A percentile compares a stretch with the other conserved stretches of the same genome.
Evolutionary conservation across 2,888 invertebrate species (phyloP).

Genomic region (Amphipyra berbera): DNA sequence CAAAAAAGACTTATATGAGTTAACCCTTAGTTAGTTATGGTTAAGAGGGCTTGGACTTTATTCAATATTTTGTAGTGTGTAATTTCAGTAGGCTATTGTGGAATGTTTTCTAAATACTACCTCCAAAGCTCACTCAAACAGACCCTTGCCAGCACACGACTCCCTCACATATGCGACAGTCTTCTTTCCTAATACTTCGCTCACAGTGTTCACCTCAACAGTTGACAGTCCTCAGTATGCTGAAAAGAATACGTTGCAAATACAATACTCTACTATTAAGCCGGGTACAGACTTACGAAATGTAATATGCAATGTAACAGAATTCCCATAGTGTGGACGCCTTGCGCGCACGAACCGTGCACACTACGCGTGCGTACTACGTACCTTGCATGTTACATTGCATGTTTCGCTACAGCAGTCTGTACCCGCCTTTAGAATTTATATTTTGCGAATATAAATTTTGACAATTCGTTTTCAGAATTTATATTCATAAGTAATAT

Average conservation of each 20-base stretch:
- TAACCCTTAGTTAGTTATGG: conserved; percentile 3
- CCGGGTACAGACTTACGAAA: no score
- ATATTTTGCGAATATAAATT: no score
- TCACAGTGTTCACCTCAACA: conserved; percentile 66
- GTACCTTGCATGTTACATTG: no score
- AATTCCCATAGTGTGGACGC: no score
- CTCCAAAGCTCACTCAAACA: conserved; percentile 6
- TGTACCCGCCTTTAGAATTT: no score
- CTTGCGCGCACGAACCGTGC: no score
- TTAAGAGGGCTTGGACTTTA: conserved; percentile 10
- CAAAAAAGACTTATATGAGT: conserved; percentile 5
- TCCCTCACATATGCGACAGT: conserved; percentile 32
- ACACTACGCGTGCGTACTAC: no score
- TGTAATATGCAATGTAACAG: no score
- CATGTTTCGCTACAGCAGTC: no score
- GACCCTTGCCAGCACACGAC: conserved; percentile 3
- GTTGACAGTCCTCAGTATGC: conserved; percentile 82
- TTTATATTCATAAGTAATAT: background rate
- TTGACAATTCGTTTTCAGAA: no score
- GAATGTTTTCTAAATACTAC: conserved; percentile 44
- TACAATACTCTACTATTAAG: no score
- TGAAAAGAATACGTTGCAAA: conserved; percentile 64
- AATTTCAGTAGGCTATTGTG: conserved; percentile 17
- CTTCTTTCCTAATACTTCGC: conserved; percentile 45
- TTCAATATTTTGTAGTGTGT: conserved; percentile 6